Base-by-base conservation (phyloP, 2,797 vertebrate genomes). In the Pogoniulus pusillus region DNA sequence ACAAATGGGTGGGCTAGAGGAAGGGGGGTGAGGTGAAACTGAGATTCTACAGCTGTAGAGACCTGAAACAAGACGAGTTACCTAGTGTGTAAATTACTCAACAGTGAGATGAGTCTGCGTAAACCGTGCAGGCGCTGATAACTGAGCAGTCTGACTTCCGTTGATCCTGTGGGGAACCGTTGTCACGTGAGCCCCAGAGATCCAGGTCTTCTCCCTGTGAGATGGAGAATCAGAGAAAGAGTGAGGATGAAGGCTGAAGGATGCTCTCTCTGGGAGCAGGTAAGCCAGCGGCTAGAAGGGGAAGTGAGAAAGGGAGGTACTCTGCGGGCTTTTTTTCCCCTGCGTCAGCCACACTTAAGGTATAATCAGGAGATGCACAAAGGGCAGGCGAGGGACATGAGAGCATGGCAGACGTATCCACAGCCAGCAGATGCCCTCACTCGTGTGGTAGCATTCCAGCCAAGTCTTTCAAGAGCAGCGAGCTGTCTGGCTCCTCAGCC, bases 161-260 rank as follows among this genome's bases (percentile, higher is more conserved):
- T 27, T 47, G 34, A 4, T 60, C 6, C 75, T 16, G 17, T 20
- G 27, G 58, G 43, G 9, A 5, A 0, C 55, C 2, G 2, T 71
- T 82, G 47, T 24, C 41, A 1, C 23, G 19, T 22, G 49, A 90
- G 43, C 35, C 53, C 19, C 49, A 43, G 23, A 6, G 32, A 74
- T 47, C 19, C 23, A 0, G 7, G 27, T 92, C 85, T 79, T 93
- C 39, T 87, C 29, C 64, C 27, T 1, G 4, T 57, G 81, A 86
- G 77, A 77, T 24, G 35, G 37, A 90, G 69, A 86, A 64, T 32
- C 11, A 43, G 72, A 58, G 45, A 80, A 76, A 88, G 86, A 72
- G 39, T 11, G 32, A 74, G 47, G 69, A 80, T 41, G 26, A 29
- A 79, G 69, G 75, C 62, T 80, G 60, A 81, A 78, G 59, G 68